These are phyloP conservation scores for Gonioctena quinquepunctata DNA, from an alignment of 1,140 invertebrate species.

Conservation along the genomic window DNA sequence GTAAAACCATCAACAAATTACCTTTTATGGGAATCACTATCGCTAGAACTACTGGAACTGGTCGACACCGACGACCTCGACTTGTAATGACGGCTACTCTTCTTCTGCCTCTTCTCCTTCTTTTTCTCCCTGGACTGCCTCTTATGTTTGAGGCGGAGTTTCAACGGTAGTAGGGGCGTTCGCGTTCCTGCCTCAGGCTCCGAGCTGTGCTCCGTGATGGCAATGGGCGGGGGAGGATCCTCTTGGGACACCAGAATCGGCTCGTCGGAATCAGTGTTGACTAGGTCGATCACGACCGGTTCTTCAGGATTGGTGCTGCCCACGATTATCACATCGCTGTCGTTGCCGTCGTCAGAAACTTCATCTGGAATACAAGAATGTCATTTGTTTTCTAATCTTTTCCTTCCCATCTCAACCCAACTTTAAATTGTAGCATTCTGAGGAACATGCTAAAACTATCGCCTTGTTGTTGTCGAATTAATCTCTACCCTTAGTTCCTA, in stretches of 20 bases:
- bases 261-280: constrained; percentile 43
- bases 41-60: constrained; percentile 24
- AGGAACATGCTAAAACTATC: background rate
- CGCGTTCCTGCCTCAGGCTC: constrained; percentile 8
- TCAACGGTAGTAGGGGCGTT: constrained; percentile 39
- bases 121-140: constrained; percentile 33
- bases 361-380: background rate
- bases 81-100: constrained; percentile 24
- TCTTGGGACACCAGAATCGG: constrained; percentile 34
- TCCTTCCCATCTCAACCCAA: background rate
- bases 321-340: constrained; percentile 48
- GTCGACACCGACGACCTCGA: constrained; percentile 23
- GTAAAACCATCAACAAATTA: too few species aligned
- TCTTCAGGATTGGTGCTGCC: constrained; percentile 31
- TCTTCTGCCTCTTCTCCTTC: constrained; percentile 14
- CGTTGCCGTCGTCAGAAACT: constrained; percentile 38
- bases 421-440: background rate
- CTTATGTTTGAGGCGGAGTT: constrained; percentile 41
- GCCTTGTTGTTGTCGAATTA: too few species aligned
- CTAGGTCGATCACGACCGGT: constrained; percentile 40
- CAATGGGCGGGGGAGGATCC: constrained; percentile 24
- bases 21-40: constrained; percentile 23
- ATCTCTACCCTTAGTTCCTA: too few species aligned
- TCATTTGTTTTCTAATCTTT: background rate
- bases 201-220: background rate